These are phyloP conservation scores for Beris morrisii DNA, from an alignment of 2,888 invertebrate species.

Conservation along the genomic window DNA sequence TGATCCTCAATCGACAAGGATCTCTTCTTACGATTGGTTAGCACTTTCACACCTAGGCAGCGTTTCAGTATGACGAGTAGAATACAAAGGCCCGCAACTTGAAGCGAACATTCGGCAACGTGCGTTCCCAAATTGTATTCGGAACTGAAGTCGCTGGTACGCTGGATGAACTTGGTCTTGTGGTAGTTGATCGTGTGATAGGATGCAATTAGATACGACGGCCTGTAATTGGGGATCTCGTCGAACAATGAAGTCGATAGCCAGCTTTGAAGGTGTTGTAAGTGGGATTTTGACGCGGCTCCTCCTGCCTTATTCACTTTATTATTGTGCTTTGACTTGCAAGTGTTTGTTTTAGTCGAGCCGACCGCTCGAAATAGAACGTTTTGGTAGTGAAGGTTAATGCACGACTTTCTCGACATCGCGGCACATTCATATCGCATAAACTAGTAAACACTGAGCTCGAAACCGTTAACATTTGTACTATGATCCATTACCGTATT, in stretches of 20 bases:
- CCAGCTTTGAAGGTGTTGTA: slow-evolving; percentile 20
- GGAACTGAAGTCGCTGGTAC: neutral
- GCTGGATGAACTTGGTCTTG: slow-evolving; percentile 9
- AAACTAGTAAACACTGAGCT: slow-evolving; percentile 13
- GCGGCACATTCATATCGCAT: slow-evolving; percentile 15
- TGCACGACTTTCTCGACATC: slow-evolving; percentile 24
- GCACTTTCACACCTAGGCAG: slow-evolving; percentile 31
- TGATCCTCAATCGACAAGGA: slow-evolving; percentile 24
- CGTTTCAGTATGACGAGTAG: slow-evolving; percentile 31
- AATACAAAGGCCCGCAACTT: slow-evolving; percentile 34
- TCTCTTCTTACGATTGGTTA: slow-evolving; percentile 21
- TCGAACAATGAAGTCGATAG: slow-evolving; percentile 18
- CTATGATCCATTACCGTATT: no score
- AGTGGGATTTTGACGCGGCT: neutral
- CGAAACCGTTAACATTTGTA: slow-evolving; percentile 5
- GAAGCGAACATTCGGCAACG: slow-evolving; percentile 31
- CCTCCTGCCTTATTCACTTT: slow-evolving; percentile 9
- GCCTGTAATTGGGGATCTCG: slow-evolving; percentile 24
- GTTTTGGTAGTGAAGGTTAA: slow-evolving; percentile 13
- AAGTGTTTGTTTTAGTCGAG: slow-evolving; percentile 9
- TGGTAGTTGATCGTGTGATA: slow-evolving; percentile 26
- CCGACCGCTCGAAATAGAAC: slow-evolving; percentile 21
- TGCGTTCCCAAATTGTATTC: slow-evolving; percentile 26
- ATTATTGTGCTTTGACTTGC: neutral
- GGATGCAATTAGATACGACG: slow-evolving; percentile 32